A percentile compares a stretch with the other conserved stretches of the same genome.
Conservation (phyloP, 2,113 vertebrate species). For the Sardina pilchardus region DNA sequence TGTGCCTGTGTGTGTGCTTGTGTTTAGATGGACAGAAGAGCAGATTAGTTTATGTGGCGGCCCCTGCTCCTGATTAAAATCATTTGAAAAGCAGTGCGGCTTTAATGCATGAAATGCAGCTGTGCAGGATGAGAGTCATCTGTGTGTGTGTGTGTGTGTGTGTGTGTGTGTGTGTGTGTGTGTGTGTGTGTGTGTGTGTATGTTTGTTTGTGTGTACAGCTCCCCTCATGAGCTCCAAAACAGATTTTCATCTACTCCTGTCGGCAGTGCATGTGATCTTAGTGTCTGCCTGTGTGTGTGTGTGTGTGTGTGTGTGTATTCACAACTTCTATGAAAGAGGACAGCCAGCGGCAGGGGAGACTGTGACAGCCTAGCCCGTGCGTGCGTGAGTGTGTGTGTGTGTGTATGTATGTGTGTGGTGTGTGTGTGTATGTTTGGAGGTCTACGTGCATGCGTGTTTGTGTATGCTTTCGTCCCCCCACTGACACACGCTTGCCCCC, state of each 20-base stretch:
- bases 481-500: conserved; percentile 30
- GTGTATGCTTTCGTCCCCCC: conserved; percentile 19
- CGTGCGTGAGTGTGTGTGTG: not conserved
- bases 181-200: not conserved
- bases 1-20: not conserved
- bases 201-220: conserved; percentile 4
- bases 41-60: not conserved
- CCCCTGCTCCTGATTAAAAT: conserved; percentile 13
- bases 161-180: conserved; percentile 23
- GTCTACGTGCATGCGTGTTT: conserved; percentile 13
- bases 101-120: conserved; percentile 18
- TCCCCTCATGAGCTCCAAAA: conserved; percentile 3
- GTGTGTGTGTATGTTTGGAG: conserved; percentile 10
- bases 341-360: conserved; percentile 34
- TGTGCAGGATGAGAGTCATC: not conserved
- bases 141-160: conserved; percentile 17
- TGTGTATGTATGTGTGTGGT: conserved; percentile 12
- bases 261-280: not conserved
- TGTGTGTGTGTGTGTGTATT: conserved; percentile 19
- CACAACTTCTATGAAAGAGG: conserved; percentile 33
- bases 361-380: not conserved
- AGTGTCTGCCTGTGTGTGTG: not conserved
- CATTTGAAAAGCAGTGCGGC: not conserved
- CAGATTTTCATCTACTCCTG: not conserved
- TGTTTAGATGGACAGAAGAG: not conserved